Evolutionary conservation across 2,888 invertebrate species (phyloP).

Genomic region (Tachystola acroxantha): DNA sequence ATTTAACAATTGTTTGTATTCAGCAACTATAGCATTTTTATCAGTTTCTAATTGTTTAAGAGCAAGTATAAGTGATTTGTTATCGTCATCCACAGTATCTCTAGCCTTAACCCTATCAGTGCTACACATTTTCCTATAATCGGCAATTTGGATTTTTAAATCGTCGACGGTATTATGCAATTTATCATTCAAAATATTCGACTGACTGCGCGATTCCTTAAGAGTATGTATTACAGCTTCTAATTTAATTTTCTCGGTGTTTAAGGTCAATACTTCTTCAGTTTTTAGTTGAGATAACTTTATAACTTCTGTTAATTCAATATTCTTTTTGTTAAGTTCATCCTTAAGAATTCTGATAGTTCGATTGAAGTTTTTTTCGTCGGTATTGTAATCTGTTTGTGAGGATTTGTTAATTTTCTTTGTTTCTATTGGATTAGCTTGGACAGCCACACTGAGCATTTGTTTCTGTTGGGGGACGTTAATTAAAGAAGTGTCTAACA

Average conservation of each 20-base stretch:
- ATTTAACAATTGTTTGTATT: slow-evolving; percentile 69
- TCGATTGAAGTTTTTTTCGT: slow-evolving; percentile 24
- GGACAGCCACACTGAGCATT: slow-evolving; percentile 29
- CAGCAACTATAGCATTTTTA: slow-evolving; percentile 52
- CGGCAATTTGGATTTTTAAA: slow-evolving; percentile 37
- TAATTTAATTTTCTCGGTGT: slow-evolving; percentile 50
- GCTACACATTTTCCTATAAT: slow-evolving; percentile 29
- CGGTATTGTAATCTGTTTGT: slow-evolving; percentile 47
- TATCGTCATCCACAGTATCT: slow-evolving; percentile 55
- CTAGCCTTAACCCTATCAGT: slow-evolving; percentile 32
- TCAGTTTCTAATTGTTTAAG: slow-evolving; percentile 62
- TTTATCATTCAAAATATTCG: slow-evolving; percentile 37
- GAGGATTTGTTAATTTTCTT: slow-evolving; percentile 24
- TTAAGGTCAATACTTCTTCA: slow-evolving; percentile 44
- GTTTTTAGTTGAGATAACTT: slow-evolving; percentile 47
- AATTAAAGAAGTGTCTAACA: slow-evolving; percentile 12
- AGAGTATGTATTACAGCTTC: slow-evolving; percentile 44
- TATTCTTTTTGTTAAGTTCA: slow-evolving; percentile 34
- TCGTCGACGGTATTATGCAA: slow-evolving; percentile 34
- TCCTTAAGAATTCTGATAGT: slow-evolving; percentile 27
- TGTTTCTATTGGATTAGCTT: slow-evolving; percentile 33
- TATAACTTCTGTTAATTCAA: slow-evolving; percentile 52
- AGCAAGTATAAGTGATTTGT: slow-evolving; percentile 53
- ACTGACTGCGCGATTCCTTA: slow-evolving; percentile 40
- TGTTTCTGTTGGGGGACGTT: slow-evolving; percentile 12